Conservation (phyloP, 2,797 vertebrate species). For the Scarus forsteni region DNA sequence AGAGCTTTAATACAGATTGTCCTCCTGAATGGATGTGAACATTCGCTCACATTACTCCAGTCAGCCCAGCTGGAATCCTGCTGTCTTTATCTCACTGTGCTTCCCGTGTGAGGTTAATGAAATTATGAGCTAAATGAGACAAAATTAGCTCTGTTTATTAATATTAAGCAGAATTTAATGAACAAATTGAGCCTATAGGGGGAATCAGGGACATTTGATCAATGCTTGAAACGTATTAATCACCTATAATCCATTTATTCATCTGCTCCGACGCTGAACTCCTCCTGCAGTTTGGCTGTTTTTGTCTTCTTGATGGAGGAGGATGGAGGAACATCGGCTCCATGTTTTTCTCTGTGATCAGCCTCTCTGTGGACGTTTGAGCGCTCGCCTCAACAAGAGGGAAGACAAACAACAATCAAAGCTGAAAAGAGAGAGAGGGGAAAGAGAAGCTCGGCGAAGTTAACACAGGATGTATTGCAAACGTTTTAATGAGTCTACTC, state of each 20-base stretch:
- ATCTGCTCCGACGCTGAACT: not conserved
- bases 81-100: conserved; percentile 46
- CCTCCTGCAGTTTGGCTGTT: not conserved
- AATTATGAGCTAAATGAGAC: conserved; percentile 43
- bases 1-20: conserved; percentile 72
- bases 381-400: conserved; percentile 19
- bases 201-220: conserved; percentile 10
- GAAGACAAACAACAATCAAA: conserved; percentile 58
- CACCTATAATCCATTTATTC: not conserved
- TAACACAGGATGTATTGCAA: conserved; percentile 73
- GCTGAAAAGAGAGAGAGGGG: conserved; percentile 28
- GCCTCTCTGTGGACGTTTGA: conserved; percentile 6
- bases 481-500: conserved; percentile 81
- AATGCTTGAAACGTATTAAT: conserved; percentile 24
- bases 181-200: conserved; percentile 30
- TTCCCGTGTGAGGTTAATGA: conserved; percentile 26
- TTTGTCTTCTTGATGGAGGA: conserved; percentile 3
- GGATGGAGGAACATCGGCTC: conserved; percentile 9
- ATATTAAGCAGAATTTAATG: conserved; percentile 37
- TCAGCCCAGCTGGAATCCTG: conserved; percentile 51
- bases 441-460: conserved; percentile 54
- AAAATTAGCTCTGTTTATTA: conserved; percentile 51
- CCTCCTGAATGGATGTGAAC: conserved; percentile 71
- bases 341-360: conserved; percentile 44
- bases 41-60: conserved; percentile 61